phyloP scores from a whole-genome alignment of 2,113 vertebrate species.

The Numida meleagris region DNA sequence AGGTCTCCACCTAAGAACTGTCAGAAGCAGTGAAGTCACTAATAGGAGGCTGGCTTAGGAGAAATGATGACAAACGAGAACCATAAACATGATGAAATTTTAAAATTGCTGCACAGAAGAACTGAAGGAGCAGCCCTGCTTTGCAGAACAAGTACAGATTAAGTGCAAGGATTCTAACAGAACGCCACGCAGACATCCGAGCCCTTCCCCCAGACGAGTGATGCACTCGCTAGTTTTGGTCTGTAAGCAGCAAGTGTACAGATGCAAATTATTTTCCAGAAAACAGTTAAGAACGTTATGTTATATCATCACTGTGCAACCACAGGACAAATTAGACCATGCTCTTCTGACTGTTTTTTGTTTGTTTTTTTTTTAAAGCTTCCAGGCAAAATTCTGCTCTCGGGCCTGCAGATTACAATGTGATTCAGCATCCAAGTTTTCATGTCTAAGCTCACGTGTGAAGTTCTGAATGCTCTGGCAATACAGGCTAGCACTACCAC shows the following conservation, averaged over 20 bases:
- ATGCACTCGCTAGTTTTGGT: neutral
- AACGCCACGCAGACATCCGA: neutral
- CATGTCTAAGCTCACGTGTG: neutral
- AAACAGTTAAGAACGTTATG: neutral
- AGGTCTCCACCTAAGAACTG: neutral
- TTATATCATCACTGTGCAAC: neutral
- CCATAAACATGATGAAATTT: neutral
- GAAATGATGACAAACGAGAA: neutral
- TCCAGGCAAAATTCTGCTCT: neutral
- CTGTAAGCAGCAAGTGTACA: neutral
- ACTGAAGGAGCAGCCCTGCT: neutral
- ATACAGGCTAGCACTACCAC: neutral
- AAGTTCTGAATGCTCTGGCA: neutral
- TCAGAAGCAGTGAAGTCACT: neutral
- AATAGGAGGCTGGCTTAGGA: neutral
- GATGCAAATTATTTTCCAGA: neutral
- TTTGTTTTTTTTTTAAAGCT: neutral
- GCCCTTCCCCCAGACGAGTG: neutral
- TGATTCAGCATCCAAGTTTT: neutral
- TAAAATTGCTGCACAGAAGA: neutral
- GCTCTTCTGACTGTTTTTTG: neutral
- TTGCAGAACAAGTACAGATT: neutral
- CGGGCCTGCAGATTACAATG: neutral
- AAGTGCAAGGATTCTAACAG: neutral
- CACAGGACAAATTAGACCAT: neutral